These are phyloP conservation scores for Amblyornis subalaris DNA, from an alignment of 2,113 vertebrate species.

Conservation along the genomic window DNA sequence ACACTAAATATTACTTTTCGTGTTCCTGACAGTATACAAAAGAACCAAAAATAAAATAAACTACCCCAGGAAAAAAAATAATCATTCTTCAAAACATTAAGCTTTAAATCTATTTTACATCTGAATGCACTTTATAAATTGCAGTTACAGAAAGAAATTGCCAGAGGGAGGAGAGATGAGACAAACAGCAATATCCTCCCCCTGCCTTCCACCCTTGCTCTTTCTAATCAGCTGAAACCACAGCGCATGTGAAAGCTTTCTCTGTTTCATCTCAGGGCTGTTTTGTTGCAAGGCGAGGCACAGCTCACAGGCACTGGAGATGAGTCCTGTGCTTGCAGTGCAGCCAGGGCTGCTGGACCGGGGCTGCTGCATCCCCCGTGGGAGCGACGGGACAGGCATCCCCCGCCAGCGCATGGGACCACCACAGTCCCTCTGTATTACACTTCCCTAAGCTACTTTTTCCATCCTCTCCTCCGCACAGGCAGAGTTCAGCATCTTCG, in stretches of 20 bases:
- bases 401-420: accelerated
- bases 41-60: background rate
- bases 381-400: background rate
- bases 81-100: background rate
- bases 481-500: background rate
- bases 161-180: slow-evolving; percentile 22
- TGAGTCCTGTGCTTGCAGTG: accelerated
- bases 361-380: accelerated
- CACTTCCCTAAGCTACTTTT: background rate
- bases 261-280: background rate
- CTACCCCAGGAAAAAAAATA: background rate
- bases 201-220: background rate
- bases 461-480: background rate
- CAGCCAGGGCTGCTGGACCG: background rate
- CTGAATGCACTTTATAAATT: background rate
- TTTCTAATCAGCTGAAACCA: background rate
- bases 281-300: background rate
- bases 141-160: slow-evolving; percentile 1
- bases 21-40: background rate
- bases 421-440: background rate
- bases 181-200: background rate
- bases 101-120: slow-evolving; percentile 32
- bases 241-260: background rate
- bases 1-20: background rate
- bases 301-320: accelerated